Evolutionary conservation across 1,140 invertebrate genomes (phyloP), one percentile per base, ranked within the genome.

Genomic region (Hycleus phaleratus): DNA sequence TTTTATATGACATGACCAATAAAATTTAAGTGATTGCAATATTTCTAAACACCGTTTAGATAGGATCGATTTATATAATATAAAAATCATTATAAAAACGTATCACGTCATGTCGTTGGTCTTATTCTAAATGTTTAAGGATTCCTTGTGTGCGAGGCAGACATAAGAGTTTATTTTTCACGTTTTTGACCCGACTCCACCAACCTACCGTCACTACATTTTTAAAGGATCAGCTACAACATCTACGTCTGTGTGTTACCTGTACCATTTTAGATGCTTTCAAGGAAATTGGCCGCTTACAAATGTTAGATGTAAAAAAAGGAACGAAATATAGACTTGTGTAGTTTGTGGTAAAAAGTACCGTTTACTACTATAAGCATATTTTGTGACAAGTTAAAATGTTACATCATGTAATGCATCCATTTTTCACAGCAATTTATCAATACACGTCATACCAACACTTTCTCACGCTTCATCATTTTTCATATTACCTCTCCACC

Each of bases 261-360:
- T 64, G 53, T 60, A 60, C 56, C 62, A 57, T 60, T 61, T 57
- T 53, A 58, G 59, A 64, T 64, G 62, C 62, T 64, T 64, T 64
- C 62, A 61, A 64, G 62, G 49, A 64, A 64, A 64, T 64, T 64
- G 62, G 62, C 59, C 52, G 59, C 52, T 60, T 64, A 61, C 59
- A 61, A 60, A 64, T 59, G 58, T 50, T 54, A 54, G 49, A 26
- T 44, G 51, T 53, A 53, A 45, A 53, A 32, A 32, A 32, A 7
- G 7, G 3, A 32, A 7, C 7, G 32, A 32, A 5, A 32, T 4
- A 32, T 4, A 32, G 7, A 32, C 7, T 32, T 32, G 32, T 42
- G 11, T 9, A 42, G 40, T 42, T 39, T 42, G 40, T 42, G 40
- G 40, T n/a, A 26, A n/a, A 48, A n/a, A n/a, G 8, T 26, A 11